These are phyloP conservation scores for Thumatha senex DNA, from an alignment of 2,888 invertebrate genomes.

Conservation along the genomic window DNA sequence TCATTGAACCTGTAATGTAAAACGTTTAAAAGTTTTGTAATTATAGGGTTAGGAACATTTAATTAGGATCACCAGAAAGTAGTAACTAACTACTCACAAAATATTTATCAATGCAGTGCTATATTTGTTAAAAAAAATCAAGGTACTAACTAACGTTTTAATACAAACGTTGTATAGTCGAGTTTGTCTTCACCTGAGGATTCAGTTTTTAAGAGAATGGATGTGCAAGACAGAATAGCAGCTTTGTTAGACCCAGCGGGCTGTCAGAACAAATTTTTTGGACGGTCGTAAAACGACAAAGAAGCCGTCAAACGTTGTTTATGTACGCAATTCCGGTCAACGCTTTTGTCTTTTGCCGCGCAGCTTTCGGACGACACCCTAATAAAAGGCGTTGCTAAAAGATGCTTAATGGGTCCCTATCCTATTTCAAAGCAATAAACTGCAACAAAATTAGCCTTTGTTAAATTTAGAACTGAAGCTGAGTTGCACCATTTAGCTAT, in stretches of 20 bases:
- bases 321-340: constrained; percentile 74
- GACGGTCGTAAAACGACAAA: constrained; percentile 67
- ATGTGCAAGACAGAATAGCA: constrained; percentile 19
- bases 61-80: too few relatives aligned
- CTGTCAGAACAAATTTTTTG: constrained; percentile 27
- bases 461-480: constrained; percentile 57
- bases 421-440: constrained; percentile 80
- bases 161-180: too few relatives aligned
- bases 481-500: too few relatives aligned
- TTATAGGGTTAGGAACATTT: too few relatives aligned
- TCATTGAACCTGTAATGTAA: too few relatives aligned
- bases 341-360: constrained; percentile 77
- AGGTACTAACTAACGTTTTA: too few relatives aligned
- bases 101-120: too few relatives aligned
- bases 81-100: too few relatives aligned
- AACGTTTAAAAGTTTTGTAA: too few relatives aligned
- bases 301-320: constrained; percentile 79
- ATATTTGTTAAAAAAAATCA: too few relatives aligned
- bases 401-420: constrained; percentile 75
- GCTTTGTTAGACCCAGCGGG: constrained; percentile 24
- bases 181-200: background rate
- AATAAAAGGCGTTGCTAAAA: constrained; percentile 82
- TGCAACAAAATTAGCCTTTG: constrained; percentile 82
- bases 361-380: constrained; percentile 80
- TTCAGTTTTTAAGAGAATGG: constrained; percentile 10